A percentile compares a stretch with the other conserved stretches of the same genome.
These are phyloP conservation scores for Porphyrio hochstetteri DNA, from an alignment of 2,113 vertebrate genomes.

Conservation along the genomic window DNA sequence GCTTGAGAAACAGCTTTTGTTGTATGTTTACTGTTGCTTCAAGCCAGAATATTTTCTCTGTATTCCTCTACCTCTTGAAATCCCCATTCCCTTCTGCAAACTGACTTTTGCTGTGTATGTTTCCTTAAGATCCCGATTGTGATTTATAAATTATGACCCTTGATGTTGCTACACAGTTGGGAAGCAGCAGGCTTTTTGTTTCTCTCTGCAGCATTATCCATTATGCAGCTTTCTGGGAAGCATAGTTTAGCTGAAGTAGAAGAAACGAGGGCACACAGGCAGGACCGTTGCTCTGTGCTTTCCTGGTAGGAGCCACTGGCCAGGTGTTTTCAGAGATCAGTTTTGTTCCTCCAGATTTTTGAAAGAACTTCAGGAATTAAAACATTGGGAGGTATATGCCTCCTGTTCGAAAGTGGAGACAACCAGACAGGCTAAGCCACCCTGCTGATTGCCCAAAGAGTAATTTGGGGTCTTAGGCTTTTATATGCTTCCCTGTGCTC, in stretches of 20 bases:
- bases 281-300: not conserved
- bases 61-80: not conserved
- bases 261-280: rapidly evolving
- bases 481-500: not conserved
- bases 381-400: not conserved
- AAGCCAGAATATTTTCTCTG: not conserved
- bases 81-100: not conserved
- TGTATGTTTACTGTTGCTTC: not conserved
- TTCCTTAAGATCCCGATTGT: not conserved
- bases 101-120: not conserved
- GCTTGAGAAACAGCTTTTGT: not conserved
- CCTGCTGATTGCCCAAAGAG: not conserved
- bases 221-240: not conserved
- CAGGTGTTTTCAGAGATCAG: not conserved
- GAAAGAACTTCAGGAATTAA: conserved; percentile 4
- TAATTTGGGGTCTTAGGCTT: not conserved
- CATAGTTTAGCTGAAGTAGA: not conserved
- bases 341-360: not conserved
- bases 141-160: not conserved
- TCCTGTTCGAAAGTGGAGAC: not conserved
- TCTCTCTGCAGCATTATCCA: not conserved
- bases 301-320: not conserved
- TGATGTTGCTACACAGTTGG: not conserved
- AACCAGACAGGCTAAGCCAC: not conserved
- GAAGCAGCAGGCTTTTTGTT: not conserved